phyloP scores from a whole-genome alignment of 2,888 invertebrate genomes.

The Alloscopus bannaensis region DNA sequence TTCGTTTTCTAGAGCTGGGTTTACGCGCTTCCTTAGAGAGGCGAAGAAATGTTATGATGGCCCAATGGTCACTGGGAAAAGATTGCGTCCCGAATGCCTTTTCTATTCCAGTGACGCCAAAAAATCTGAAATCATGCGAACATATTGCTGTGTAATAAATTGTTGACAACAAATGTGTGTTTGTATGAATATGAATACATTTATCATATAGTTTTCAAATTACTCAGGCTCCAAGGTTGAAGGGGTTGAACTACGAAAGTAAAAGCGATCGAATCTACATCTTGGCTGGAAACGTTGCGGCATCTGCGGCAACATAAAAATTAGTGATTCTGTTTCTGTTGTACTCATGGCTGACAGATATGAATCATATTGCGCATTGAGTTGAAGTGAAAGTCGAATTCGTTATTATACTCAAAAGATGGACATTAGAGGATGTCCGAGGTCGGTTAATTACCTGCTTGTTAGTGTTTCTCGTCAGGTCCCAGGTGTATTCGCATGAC shows the following conservation, averaged over 20 bases:
- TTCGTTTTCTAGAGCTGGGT: slow-evolving; percentile 67
- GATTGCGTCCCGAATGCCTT: slow-evolving; percentile 76
- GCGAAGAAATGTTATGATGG: slow-evolving; percentile 75
- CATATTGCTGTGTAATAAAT: no score
- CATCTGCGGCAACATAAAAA: slow-evolving; percentile 71
- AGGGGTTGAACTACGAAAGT: slow-evolving; percentile 75
- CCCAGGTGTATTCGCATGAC: slow-evolving; percentile 79
- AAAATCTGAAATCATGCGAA: no score
- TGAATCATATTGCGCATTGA: background rate
- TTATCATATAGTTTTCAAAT: slow-evolving; percentile 19
- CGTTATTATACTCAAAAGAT: background rate
- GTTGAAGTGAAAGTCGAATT: background rate
- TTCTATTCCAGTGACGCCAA: slow-evolving; percentile 78
- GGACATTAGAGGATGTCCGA: slow-evolving; percentile 21
- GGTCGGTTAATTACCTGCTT: slow-evolving; percentile 74
- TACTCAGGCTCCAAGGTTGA: slow-evolving; percentile 75
- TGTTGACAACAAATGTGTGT: no score
- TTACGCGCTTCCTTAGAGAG: slow-evolving; percentile 69
- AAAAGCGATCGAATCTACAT: slow-evolving; percentile 79
- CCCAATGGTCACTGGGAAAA: slow-evolving; percentile 80
- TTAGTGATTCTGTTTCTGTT: background rate
- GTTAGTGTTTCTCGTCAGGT: slow-evolving; percentile 79
- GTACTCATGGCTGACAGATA: background rate
- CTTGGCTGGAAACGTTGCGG: slow-evolving; percentile 75
- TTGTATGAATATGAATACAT: slow-evolving; percentile 12